Base-by-base conservation (phyloP, 2,797 vertebrate genomes). In the Gallirallus australis region DNA sequence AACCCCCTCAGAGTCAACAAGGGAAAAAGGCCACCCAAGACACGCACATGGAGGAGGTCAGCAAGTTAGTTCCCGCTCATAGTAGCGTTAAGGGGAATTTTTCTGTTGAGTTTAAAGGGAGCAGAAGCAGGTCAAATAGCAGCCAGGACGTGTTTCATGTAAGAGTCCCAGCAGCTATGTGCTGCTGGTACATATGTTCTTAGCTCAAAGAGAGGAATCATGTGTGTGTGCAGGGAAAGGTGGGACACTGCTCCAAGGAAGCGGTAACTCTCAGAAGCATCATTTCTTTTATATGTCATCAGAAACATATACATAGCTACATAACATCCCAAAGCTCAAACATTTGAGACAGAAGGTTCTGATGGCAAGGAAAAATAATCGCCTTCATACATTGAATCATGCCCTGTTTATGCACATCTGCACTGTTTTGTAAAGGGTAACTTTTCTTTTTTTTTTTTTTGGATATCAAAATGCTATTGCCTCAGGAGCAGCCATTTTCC, bases 21-120 rank as follows among this genome's bases (percentile, higher is more conserved):
- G 63, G 24, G 2, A 11, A 25, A 72, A 86, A 68, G 91, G 15
- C 94, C 95, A 95, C 91, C 85, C 95, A 95, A 45, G 90, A 82
- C 42, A 64, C 1, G 1, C 16, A 19, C 73, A 50, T 48, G 70
- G 50, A 83, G n/a, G 50, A 95, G 54, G 80, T 79, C 93, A 90
- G 73, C 52, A 33, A 90, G 63, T 72, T 20, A 83, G 8, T 96
- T 96, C 84, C 94, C 35, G 7, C 85, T 96, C 69, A 14, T 69
- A 40, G 39, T 63, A 79, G 83, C 88, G 59, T 84, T 65, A 56
- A 65, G 90, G 95, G 96, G 91, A 96, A 79, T 96, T 97, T 82
- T 96, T 63, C 70, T 94, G 94, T 94, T 94, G 87, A 94, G 42
- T 63, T 91, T 93, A 64, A 52, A 83, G 59, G 63, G 70, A 82